phyloP scores from a whole-genome alignment of 2,888 invertebrate genomes.

The Hofmannophila pseudospretella region DNA sequence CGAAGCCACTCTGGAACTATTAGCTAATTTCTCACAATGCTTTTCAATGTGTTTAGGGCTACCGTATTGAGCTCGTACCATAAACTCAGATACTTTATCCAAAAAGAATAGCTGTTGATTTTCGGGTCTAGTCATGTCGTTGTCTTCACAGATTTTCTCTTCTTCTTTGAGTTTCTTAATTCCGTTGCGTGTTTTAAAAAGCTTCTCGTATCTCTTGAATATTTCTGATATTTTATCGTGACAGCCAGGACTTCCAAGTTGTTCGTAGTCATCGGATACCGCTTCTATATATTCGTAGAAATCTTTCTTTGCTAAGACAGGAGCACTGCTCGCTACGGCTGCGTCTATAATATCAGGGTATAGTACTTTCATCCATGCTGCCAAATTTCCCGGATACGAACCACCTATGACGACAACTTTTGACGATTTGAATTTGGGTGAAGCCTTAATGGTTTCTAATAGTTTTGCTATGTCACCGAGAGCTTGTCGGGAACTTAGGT shows the following conservation, averaged over 20 bases:
- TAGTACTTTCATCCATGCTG: conserved; percentile 57
- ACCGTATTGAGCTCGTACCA: conserved; percentile 52
- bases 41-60: conserved; percentile 32
- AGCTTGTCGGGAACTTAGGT: conserved; percentile 53
- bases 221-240: conserved; percentile 34
- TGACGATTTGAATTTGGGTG: conserved; percentile 32
- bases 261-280: conserved; percentile 52
- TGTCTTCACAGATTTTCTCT: conserved; percentile 50
- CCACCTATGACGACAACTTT: conserved; percentile 62
- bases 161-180: conserved; percentile 44
- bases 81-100: conserved; percentile 38
- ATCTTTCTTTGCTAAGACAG: conserved; percentile 58
- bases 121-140: conserved; percentile 41
- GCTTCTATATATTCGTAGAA: conserved; percentile 61
- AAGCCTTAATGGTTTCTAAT: conserved; percentile 36
- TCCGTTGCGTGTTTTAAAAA: conserved; percentile 41
- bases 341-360: conserved; percentile 61
- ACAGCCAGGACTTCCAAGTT: conserved; percentile 46
- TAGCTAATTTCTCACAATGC: conserved; percentile 33
- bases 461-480: conserved; percentile 53
- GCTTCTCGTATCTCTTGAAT: conserved; percentile 41
- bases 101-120: conserved; percentile 57
- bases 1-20: conserved; percentile 20
- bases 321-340: conserved; percentile 60
- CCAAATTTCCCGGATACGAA: conserved; percentile 63